Conservation (phyloP, 2,113 vertebrate genomes). For the Alosa alosa region DNA sequence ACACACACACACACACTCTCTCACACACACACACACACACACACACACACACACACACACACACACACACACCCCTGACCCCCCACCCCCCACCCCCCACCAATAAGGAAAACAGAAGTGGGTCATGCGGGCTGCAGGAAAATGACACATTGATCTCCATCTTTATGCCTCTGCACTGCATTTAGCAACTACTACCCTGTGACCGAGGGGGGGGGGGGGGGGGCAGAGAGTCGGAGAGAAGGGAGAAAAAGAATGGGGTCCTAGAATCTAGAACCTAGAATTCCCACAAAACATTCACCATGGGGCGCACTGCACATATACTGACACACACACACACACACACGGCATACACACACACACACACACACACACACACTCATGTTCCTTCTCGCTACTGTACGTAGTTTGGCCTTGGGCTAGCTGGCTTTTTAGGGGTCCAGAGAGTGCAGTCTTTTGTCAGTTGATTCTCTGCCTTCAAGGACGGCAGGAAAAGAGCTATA, state of each 20-base stretch:
- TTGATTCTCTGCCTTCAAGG: conserved; percentile 18
- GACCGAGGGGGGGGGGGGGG: neutral
- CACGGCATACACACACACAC: no score
- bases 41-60: neutral
- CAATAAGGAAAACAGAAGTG: neutral
- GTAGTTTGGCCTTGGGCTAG: conserved; percentile 24
- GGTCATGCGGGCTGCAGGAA: neutral
- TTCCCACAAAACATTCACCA: neutral
- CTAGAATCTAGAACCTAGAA: no score
- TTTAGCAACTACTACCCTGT: neutral
- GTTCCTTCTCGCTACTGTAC: neutral
- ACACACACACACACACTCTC: no score
- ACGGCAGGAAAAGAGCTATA: neutral
- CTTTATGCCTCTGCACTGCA: neutral
- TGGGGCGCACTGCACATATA: neutral
- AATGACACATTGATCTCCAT: neutral
- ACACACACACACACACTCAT: neutral
- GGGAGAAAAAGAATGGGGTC: neutral
- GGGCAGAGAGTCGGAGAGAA: neutral
- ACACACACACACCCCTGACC: neutral
- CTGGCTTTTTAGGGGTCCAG: neutral
- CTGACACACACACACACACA: neutral
- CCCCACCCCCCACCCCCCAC: neutral
- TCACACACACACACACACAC: no score
- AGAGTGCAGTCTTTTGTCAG: conserved; percentile 22